Evolutionary conservation across 2,888 invertebrate species (phyloP), one percentile per base, ranked within the genome.

Genomic region (Aphodius granarius): DNA sequence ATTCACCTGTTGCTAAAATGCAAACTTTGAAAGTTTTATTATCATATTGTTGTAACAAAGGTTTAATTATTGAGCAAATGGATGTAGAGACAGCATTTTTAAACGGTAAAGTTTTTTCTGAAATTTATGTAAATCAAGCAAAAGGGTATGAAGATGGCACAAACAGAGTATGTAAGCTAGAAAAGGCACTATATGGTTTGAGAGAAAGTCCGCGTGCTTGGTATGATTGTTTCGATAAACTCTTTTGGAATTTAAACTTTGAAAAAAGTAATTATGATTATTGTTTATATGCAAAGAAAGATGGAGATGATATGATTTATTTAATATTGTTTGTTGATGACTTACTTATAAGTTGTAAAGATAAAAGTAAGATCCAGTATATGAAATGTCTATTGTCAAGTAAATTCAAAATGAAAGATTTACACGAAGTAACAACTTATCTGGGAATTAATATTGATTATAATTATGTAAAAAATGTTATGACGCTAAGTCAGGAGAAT

Each of bases 401-500:
- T 13, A 43, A 13, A 13, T 43, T 43, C 3, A 3, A 13, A 43
- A 43, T 43, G 43, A 43, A 43, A 43, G 43, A 43, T 43, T 13
- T 43, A 43, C 9, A 13, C 13, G 43, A 43, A 43, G 43, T 43
- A 6, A 43, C 6, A 43, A 43, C 43, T 13, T 43, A 43, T 3
- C 43, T 43, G 6, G 43, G 43, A 43, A 3, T 43, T 43, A 43
- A 43, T 13, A 43, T 43, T 43, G 1, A 43, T 9, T 43, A 2
- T 43, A 13, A 43, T 9, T 43, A 43, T 13, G 43, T 43, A 13
- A 43, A 43, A 6, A 43, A 43, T 3, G 6, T 43, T 13, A 13
- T 43, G 78, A 82, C 79, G 5, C 73, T 85, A 75, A 82, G 83
- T 80, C 66, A 82, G 72, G 81, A 79, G 73, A 76, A 78, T 13